Conservation (phyloP, 2,888 invertebrate genomes). For the Nemotelus pantherinus region DNA sequence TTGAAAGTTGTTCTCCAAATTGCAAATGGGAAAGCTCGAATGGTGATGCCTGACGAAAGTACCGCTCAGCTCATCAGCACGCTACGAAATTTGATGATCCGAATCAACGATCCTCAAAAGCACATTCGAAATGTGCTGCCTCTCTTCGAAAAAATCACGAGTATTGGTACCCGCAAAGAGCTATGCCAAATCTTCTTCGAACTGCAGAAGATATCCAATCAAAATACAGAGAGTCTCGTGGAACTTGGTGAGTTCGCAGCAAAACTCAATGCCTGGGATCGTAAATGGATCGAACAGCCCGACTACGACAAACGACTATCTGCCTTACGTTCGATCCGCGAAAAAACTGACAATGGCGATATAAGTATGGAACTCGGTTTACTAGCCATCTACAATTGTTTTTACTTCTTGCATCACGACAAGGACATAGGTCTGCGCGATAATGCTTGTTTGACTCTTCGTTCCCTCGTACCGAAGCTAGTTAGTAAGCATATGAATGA, state of each 20-base stretch:
- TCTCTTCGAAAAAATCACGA: slow-evolving; percentile 74
- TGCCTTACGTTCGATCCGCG: slow-evolving; percentile 77
- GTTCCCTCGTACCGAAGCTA: slow-evolving; percentile 73
- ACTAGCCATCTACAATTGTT: slow-evolving; percentile 83
- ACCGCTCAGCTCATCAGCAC: slow-evolving; percentile 77
- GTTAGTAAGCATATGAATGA: slow-evolving; percentile 68
- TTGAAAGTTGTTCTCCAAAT: slow-evolving; percentile 78
- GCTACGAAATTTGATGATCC: slow-evolving; percentile 77
- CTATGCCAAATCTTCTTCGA: slow-evolving; percentile 72
- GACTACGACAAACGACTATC: slow-evolving; percentile 85
- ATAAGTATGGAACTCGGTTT: slow-evolving; percentile 70
- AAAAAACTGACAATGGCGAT: slow-evolving; percentile 64
- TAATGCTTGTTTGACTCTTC: slow-evolving; percentile 78
- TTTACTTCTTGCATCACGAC: slow-evolving; percentile 78
- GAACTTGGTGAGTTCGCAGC: slow-evolving; percentile 68
- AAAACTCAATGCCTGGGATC: slow-evolving; percentile 88
- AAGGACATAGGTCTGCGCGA: slow-evolving; percentile 87
- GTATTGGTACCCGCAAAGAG: slow-evolving; percentile 74
- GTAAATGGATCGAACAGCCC: slow-evolving; percentile 91
- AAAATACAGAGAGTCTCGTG: slow-evolving; percentile 62
- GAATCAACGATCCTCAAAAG: slow-evolving; percentile 71
- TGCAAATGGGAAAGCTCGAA: slow-evolving; percentile 19
- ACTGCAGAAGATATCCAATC: slow-evolving; percentile 64
- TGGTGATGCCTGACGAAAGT: slow-evolving; percentile 69
- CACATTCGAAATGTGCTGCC: slow-evolving; percentile 78